Evolutionary conservation across 1,140 invertebrate species (phyloP), one percentile per base, ranked within the genome.

Genomic region (Acromyrmex heyeri): DNA sequence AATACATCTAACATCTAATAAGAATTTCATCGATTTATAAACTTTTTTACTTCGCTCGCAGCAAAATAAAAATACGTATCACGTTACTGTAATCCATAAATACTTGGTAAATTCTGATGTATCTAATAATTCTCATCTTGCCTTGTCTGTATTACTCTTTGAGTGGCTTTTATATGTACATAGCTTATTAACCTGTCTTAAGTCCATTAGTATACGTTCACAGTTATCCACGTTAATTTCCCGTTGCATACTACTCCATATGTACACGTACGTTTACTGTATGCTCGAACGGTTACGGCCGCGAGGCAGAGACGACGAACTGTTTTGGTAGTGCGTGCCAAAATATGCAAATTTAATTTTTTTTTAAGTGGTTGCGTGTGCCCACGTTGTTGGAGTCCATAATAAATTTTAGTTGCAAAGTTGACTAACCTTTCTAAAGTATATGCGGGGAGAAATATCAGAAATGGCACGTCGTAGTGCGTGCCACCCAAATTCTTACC

Each of bases 201-300:
- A 83, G 79, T 83, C 55, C 55, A 73, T 83, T 61, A 83, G 79
- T 83, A 73, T 50, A 83, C 18, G 69, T 83, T 83, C 67, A 73
- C 79, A 83, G 69, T 83, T 83, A 83, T 83, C 27, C 79, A 50
- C 69, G 55, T 83, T 83, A 83, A 83, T 83, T 75, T 83, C 79
- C 69, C 79, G 79, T 83, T 73, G 79, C 79, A 83, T 48, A 83
- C 21, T 48, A 34, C 69, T 73, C 79, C 55, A 83, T 82, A 59
- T 48, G 55, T 72, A 59, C 61, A 65, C 34, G 53, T 82, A 72
- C 38, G 55, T 57, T 72, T 24, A 27, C 21, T 73, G 38, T 73
- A 34, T 34, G 67, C 79, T 16, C 48, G 67, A 83, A 73, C 55
- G 69, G 34, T 83, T 73, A 73, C 69, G 67, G 55, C 79, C 55